Base-by-base conservation (phyloP, 1,140 invertebrate genomes). In the Zaprionus davidi region DNA sequence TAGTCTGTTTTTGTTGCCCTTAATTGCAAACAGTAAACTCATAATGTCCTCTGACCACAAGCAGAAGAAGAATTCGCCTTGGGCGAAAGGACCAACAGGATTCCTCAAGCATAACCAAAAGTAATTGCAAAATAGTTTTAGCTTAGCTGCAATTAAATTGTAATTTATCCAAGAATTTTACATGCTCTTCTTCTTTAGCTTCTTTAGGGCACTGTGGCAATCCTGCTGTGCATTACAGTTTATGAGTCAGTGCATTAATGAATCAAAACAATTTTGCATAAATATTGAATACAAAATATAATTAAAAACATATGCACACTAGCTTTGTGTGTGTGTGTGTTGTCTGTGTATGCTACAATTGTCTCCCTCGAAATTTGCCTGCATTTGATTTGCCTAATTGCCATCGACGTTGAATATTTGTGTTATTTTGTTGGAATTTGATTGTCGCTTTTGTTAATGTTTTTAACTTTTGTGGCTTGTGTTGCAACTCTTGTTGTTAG, bases 131-230 rank as follows among this genome's bases (percentile, higher is more conserved):
- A 86, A 80, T 80, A 65, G 76, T 79, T 77, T 49, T 55, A 51
- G 36, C 72, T 9, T 38, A 51, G 44, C 58, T 46, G 41, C 41
- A 56, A 31, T 82, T 72, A 63, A 78, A 80, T 78, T 82, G 80
- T 78, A 86, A 83, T 86, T 86, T 86, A 28, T 64, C 6, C 66
- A 87, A 70, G 83, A 87, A 87, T 87, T 82, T 80, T 9, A 34
- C 31, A 11, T 11, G 31, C 31, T 31, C 28, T 9, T 31, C 31
- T 11, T 9, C 31, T 11, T 3, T 24, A 62, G 38, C 56, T 71
- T 57, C 17, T 44, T 44, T 17, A 1, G 2, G n/a, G 41, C 41
- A 46, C 41, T 46, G 28, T 46, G 15, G 15, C 31, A 74, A 74
- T 38, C 12, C n/a, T 72, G 31, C 24, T 34, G 6, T 15, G 24